A percentile compares a stretch with the other conserved stretches of the same genome.
Conservation (phyloP, 2,113 vertebrate genomes). For the Sula dactylatra region DNA sequence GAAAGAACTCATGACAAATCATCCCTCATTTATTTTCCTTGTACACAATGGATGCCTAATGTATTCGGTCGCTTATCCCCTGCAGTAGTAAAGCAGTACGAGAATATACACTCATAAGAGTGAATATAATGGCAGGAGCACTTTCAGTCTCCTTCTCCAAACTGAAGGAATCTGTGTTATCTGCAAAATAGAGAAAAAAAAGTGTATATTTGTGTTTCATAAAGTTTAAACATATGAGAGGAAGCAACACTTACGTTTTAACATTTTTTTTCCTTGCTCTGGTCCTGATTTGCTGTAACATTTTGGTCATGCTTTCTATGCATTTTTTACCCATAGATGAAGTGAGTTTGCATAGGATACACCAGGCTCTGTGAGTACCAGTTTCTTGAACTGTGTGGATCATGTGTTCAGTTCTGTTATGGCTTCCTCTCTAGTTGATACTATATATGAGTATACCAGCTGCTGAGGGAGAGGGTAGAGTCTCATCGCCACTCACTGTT, state of each 20-base stretch:
- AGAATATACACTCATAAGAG: not conserved
- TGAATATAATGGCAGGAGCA: not conserved
- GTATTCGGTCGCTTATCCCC: not conserved
- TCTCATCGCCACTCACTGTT: accelerated
- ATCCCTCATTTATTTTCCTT: not conserved
- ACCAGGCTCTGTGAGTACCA: not conserved
- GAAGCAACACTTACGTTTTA: not conserved
- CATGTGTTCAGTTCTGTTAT: not conserved
- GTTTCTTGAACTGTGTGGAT: not conserved
- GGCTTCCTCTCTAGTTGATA: not conserved
- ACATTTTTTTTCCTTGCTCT: not conserved
- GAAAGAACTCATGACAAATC: not conserved
- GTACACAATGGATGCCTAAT: not conserved
- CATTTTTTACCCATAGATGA: not conserved
- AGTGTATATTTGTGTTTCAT: not conserved
- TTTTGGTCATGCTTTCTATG: not conserved
- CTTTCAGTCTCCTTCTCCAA: not conserved
- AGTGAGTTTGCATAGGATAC: not conserved
- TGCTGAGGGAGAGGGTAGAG: not conserved
- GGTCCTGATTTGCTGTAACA: not conserved
- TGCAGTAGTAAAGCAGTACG: not conserved
- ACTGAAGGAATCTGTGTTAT: not conserved
- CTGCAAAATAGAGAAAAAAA: not conserved
- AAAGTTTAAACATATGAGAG: not conserved
- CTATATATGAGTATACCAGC: accelerated